Percentiles rank a stretch among this genome's conserved stretches.
Evolutionary conservation across 2,797 vertebrate genomes (phyloP).

Genomic region (Lagocephalus sceleratus): DNA sequence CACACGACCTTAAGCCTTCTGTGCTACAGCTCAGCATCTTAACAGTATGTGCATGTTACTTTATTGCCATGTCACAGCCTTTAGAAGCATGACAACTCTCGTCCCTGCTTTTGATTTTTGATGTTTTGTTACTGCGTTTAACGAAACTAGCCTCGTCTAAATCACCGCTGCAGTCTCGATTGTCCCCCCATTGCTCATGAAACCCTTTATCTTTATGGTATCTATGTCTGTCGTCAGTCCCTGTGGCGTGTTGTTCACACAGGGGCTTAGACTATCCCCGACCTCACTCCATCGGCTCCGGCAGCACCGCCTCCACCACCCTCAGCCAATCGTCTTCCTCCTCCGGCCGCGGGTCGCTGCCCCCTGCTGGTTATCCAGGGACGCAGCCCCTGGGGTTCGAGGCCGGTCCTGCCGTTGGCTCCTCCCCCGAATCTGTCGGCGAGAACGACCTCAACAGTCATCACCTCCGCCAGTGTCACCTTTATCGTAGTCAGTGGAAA

Average conservation of each 20-base stretch:
- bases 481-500: constrained; percentile 56
- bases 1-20: neutral
- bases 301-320: constrained; percentile 71
- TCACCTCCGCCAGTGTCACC: constrained; percentile 51
- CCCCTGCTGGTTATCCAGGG: constrained; percentile 60
- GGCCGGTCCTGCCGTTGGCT: constrained; percentile 26
- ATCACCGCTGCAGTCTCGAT: constrained; percentile 6
- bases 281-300: constrained; percentile 76
- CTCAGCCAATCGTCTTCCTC: constrained; percentile 78
- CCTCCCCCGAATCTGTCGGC: constrained; percentile 41
- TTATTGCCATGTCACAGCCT: neutral
- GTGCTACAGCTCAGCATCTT: constrained; percentile 1
- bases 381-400: constrained; percentile 50
- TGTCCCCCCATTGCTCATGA: constrained; percentile 24
- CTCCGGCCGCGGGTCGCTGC: constrained; percentile 77
- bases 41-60: neutral
- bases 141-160: neutral
- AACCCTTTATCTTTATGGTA: constrained; percentile 32
- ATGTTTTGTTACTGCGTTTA: neutral
- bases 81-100: constrained; percentile 2
- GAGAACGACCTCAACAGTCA: constrained; percentile 64
- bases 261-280: constrained; percentile 65
- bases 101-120: neutral
- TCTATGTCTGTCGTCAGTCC: constrained; percentile 69
- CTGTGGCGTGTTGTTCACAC: constrained; percentile 72